Evolutionary conservation across 2,888 invertebrate species (phyloP).

Genomic region (Epinotia nisella): DNA sequence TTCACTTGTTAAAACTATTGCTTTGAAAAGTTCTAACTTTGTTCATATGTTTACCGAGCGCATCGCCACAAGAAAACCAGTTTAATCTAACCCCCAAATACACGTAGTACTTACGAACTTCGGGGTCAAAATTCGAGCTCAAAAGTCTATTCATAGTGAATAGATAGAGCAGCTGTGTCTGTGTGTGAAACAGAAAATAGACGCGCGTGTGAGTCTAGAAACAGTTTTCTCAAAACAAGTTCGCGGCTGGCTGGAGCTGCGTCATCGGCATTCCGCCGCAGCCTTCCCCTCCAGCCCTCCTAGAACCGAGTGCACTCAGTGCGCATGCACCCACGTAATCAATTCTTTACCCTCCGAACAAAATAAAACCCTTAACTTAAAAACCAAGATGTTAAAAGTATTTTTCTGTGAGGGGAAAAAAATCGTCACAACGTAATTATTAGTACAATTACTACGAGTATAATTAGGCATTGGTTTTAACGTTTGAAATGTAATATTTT

Average conservation of each 20-base stretch:
- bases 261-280: conserved; percentile 81
- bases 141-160: background rate
- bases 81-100: background rate
- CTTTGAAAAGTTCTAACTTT: too few relatives aligned
- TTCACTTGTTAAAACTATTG: too few relatives aligned
- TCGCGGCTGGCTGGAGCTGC: conserved; percentile 74
- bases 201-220: conserved; percentile 65
- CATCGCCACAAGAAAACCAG: background rate
- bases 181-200: conserved; percentile 33
- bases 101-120: background rate
- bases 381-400: background rate
- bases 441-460: background rate
- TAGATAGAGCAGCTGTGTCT: background rate
- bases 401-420: background rate
- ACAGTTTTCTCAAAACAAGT: conserved; percentile 78
- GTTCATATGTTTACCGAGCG: background rate
- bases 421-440: background rate
- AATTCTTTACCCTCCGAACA: conserved; percentile 53
- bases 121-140: background rate
- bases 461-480: background rate
- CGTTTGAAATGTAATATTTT: background rate
- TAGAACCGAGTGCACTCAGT: conserved; percentile 65
- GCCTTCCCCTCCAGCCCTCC: conserved; percentile 57
- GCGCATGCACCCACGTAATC: conserved; percentile 79
- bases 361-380: background rate